Base-by-base conservation (phyloP, 2,888 invertebrate species). In the Choristoneura rosaceana region DNA sequence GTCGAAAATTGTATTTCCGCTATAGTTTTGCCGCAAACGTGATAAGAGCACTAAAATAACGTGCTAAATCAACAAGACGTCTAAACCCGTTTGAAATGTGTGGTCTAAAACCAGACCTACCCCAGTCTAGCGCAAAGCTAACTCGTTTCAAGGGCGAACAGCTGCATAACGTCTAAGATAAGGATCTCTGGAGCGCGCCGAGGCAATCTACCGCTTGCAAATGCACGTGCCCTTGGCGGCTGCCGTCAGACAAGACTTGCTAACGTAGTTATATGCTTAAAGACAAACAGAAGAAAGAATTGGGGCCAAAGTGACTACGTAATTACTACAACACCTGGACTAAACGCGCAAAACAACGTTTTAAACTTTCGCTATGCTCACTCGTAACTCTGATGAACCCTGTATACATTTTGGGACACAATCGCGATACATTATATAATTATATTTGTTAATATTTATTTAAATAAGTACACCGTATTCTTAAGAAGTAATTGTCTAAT, bases 91-190 rank as follows among this genome's bases (percentile, higher is more conserved):
- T 17, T 52, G 15, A 52, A 52, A 17, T n/a, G 9, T 15, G 17
- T 9, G 52, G 17, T 43, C 17, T 5, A 61, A 61, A 61, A 63
- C 47, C 47, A 25, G 1, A 25, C 25, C 25, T 25, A 25, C 25
- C 25, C 25, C 25, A 47, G 63, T 45, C 33, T 14, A n/a, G 59
- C 14, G 10, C 7, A 41, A 25, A 62, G 45, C 58, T 43, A 50
- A 52, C 25, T 52, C 41, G 17, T 14, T 55, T 45, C 71, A 71
- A 71, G 67, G 67, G 14, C 71, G 38, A 15, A 41, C 59, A 45
- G 45, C 67, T 71, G 71, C 58, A 67, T 62, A 55, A 55, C 12
- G 55, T 15, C 71, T 62, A 63, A 63, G 71, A 71, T 71, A 71
- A 58, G 61, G 61, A 62, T 71, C 67, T 45, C 38, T 43, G 65